These are phyloP conservation scores for Scarus forsteni DNA, from an alignment of 2,797 vertebrate genomes.

Conservation along the genomic window DNA sequence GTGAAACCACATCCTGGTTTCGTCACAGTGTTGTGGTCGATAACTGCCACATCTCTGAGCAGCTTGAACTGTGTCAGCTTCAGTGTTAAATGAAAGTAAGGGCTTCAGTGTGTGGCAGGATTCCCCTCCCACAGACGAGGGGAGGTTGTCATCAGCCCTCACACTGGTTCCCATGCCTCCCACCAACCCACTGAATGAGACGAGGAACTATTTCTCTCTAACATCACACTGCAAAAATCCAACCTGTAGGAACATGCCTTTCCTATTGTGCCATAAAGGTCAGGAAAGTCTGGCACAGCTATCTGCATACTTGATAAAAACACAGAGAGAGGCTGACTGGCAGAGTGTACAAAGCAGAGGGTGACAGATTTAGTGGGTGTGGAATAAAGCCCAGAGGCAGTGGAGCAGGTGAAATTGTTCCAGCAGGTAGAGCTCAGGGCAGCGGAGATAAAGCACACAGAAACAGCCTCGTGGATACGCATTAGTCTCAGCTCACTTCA, in stretches of 20 bases:
- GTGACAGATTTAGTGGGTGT: conserved; percentile 59
- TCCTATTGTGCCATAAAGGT: background rate
- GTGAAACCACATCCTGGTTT: conserved; percentile 72
- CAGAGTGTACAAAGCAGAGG: conserved; percentile 13
- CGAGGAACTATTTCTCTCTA: background rate
- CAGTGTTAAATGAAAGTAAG: conserved; percentile 36
- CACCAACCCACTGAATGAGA: background rate
- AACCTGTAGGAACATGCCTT: background rate
- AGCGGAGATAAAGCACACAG: conserved; percentile 83
- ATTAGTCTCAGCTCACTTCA: conserved; percentile 82
- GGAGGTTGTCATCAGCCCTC: conserved; percentile 1
- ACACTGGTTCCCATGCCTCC: conserved; percentile 30
- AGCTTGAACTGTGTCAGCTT: conserved; percentile 48
- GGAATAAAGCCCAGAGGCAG: conserved; percentile 78
- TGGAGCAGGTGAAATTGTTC: conserved; percentile 79
- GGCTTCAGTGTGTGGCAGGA: conserved; percentile 33
- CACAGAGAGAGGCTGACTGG: conserved; percentile 13
- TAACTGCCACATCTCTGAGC: conserved; percentile 49
- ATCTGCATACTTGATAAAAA: background rate
- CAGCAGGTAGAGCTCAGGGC: conserved; percentile 69
- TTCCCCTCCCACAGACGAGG: background rate
- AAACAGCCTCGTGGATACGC: conserved; percentile 54
- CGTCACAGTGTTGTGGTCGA: conserved; percentile 49
- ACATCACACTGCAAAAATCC: background rate
- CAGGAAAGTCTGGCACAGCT: conserved; percentile 11